phyloP scores from a whole-genome alignment of 1,140 invertebrate genomes.

The Apis laboriosa region DNA sequence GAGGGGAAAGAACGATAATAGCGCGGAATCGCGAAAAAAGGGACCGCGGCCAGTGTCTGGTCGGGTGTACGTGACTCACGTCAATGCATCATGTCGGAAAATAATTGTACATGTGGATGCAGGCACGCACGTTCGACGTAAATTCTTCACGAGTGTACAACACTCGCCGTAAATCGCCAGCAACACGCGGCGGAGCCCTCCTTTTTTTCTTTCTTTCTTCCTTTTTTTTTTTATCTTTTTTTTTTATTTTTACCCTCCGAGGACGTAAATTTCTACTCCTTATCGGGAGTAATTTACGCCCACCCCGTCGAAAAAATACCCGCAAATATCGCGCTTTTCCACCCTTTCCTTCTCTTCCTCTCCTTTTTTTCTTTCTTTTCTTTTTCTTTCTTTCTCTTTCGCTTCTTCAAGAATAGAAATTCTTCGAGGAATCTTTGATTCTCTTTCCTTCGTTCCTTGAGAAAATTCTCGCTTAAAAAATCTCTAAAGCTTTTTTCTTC shows the following conservation, averaged over 20 bases:
- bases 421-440: too few relatives aligned
- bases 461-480: too few relatives aligned
- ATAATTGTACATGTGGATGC: conserved; percentile 52
- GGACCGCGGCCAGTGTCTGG: not conserved
- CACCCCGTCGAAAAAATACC: conserved; percentile 21
- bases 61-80: conserved; percentile 46
- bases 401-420: too few relatives aligned
- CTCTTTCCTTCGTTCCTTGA: too few relatives aligned
- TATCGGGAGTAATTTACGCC: conserved; percentile 45
- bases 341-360: not conserved
- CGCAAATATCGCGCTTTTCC: conserved; percentile 27
- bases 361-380: not conserved
- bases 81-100: conserved; percentile 47
- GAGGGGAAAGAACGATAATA: conserved; percentile 33
- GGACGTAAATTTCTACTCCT: conserved; percentile 46
- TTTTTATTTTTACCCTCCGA: not conserved
- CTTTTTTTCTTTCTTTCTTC: not conserved
- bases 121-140: conserved; percentile 54
- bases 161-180: conserved; percentile 47
- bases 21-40: conserved; percentile 11
- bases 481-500: too few relatives aligned
- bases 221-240: not conserved
- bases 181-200: conserved; percentile 35
- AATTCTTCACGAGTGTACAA: conserved; percentile 50
- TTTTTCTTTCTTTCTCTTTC: too few relatives aligned